phyloP scores from a whole-genome alignment of 1,140 invertebrate genomes.

The Heliothis virescens region DNA sequence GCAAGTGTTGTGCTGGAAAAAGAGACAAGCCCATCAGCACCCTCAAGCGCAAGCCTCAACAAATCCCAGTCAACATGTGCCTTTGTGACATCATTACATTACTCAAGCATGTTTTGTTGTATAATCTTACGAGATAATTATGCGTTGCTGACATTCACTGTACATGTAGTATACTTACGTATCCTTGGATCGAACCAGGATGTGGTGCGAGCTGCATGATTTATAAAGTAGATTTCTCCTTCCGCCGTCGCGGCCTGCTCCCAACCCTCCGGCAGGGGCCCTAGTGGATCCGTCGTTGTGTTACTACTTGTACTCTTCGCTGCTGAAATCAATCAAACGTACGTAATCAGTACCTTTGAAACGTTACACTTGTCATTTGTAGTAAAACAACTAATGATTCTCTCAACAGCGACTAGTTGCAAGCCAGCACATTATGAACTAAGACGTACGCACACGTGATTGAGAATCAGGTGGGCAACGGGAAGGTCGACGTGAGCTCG shows the following conservation, averaged over 20 bases:
- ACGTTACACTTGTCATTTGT: conserved; percentile 47
- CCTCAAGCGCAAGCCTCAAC: not conserved
- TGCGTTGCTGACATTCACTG: conserved; percentile 2
- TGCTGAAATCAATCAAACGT: conserved; percentile 82
- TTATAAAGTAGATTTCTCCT: conserved; percentile 99
- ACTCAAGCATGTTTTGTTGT: not conserved
- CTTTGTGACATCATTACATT: conserved; percentile 14
- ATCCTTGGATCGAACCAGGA: conserved; percentile 99
- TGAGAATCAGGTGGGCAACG: conserved; percentile 65
- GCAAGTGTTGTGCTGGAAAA: conserved; percentile 89
- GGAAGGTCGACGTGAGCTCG: conserved; percentile 67
- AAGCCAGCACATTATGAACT: conserved; percentile 65
- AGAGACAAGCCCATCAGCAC: conserved; percentile 12
- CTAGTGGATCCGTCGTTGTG: conserved; percentile 87
- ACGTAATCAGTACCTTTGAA: conserved; percentile 54
- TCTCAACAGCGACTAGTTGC: conserved; percentile 83
- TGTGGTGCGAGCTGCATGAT: conserved; percentile 97
- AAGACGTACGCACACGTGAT: conserved; percentile 65
- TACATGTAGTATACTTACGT: conserved; percentile 89
- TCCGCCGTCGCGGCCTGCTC: conserved; percentile 97
- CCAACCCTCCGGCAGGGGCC: conserved; percentile 97
- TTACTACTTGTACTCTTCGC: conserved; percentile 85
- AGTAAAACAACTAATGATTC: conserved; percentile 61
- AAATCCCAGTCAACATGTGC: not conserved
- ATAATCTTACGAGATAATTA: conserved; percentile 15